phyloP scores from a whole-genome alignment of 2,888 invertebrate genomes.

The Stegophylla sp. region DNA sequence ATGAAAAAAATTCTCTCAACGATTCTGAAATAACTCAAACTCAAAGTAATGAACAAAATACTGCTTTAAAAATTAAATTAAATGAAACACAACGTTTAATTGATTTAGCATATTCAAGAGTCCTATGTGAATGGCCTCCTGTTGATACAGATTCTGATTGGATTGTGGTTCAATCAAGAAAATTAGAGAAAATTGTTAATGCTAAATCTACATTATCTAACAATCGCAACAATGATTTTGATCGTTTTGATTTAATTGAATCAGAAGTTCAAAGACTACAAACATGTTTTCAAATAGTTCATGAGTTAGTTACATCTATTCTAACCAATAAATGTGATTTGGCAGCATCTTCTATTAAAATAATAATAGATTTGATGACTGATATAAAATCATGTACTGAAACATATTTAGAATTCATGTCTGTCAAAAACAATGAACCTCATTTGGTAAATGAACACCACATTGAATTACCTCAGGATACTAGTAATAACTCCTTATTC shows the following conservation, averaged over 20 bases:
- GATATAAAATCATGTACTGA: conserved; percentile 20
- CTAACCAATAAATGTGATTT: neutral
- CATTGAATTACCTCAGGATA: neutral
- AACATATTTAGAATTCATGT: conserved; percentile 17
- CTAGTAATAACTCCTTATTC: neutral
- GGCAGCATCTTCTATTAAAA: neutral
- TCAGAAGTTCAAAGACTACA: neutral
- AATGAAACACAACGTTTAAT: conserved; percentile 43
- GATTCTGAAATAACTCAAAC: neutral
- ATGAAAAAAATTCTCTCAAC: neutral
- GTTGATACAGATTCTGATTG: conserved; percentile 17
- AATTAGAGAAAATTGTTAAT: conserved; percentile 38
- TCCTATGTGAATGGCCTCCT: conserved; percentile 24
- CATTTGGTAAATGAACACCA: conserved; percentile 1
- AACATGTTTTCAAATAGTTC: conserved; percentile 7
- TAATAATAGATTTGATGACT: conserved; percentile 1
- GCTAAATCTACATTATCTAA: neutral
- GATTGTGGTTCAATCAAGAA: conserved; percentile 18
- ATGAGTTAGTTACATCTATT: conserved; percentile 16
- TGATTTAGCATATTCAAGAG: conserved; percentile 31
- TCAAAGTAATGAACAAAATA: conserved; percentile 11
- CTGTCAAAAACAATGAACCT: neutral
- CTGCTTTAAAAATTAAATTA: conserved; percentile 26
- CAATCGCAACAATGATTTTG: neutral
- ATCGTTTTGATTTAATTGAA: neutral